These are phyloP conservation scores for Microhierax caerulescens DNA, from an alignment of 2,797 vertebrate species.

Conservation along the genomic window DNA sequence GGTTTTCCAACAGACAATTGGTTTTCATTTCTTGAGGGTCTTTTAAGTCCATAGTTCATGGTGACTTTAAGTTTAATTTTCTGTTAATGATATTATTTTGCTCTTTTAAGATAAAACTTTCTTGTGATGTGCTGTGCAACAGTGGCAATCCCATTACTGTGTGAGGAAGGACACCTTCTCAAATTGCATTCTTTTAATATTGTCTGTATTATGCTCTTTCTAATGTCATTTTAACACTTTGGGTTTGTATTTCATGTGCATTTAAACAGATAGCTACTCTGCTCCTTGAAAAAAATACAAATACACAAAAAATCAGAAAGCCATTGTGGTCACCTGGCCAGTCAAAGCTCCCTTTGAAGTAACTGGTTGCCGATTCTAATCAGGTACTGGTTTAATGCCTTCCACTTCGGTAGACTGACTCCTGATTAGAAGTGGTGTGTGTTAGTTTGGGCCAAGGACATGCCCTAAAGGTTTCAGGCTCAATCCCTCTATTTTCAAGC, in stretches of 20 bases:
- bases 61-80: slow-evolving; percentile 73
- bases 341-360: not conserved
- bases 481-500: slow-evolving; percentile 22
- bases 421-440: not conserved
- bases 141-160: slow-evolving; percentile 65
- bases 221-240: slow-evolving; percentile 28
- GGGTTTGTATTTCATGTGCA: not conserved
- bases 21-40: slow-evolving; percentile 69
- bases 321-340: not conserved
- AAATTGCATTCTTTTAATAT: slow-evolving; percentile 26
- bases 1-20: slow-evolving; percentile 71
- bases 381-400: not conserved
- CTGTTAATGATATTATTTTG: slow-evolving; percentile 74
- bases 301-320: not conserved
- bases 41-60: slow-evolving; percentile 72
- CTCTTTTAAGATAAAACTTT: slow-evolving; percentile 65
- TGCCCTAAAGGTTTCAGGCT: slow-evolving; percentile 52
- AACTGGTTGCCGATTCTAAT: not conserved
- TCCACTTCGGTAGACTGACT: not conserved
- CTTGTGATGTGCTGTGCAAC: slow-evolving; percentile 63
- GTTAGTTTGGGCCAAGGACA: slow-evolving; percentile 31
- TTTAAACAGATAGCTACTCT: not conserved
- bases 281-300: not conserved
- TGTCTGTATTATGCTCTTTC: slow-evolving; percentile 13
- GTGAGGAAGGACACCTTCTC: slow-evolving; percentile 51